These are phyloP conservation scores for Caenorhabditis briggsae DNA, from an alignment of 1,140 invertebrate genomes.

Conservation along the genomic window DNA sequence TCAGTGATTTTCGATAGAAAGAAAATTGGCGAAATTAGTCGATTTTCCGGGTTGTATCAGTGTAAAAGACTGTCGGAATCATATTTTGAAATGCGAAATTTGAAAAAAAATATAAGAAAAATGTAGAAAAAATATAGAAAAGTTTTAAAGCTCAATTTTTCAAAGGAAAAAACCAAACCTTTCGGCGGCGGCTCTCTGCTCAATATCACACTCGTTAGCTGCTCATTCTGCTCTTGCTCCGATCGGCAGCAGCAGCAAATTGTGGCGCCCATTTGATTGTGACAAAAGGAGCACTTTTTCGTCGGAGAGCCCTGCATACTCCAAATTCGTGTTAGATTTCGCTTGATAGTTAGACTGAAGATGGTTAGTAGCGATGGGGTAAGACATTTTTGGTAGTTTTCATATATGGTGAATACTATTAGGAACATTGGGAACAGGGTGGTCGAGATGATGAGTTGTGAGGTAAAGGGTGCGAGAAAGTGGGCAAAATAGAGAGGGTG, in stretches of 20 bases:
- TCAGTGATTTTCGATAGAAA: no score
- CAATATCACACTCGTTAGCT: conserved; percentile 26
- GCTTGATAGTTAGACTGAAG: conserved; percentile 31
- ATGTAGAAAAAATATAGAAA: no score
- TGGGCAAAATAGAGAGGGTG: neutral
- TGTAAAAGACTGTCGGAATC: no score
- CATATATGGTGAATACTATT: conserved; percentile 20
- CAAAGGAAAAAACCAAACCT: conserved; percentile 4
- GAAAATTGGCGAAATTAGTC: no score
- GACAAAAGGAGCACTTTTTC: conserved; percentile 11
- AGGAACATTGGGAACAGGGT: neutral
- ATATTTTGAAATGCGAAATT: no score
- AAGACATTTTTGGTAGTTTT: conserved; percentile 13
- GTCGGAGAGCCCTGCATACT: conserved; percentile 16
- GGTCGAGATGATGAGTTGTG: neutral
- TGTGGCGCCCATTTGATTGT: neutral
- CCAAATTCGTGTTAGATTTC: conserved; percentile 29
- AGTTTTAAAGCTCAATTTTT: no score
- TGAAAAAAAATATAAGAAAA: neutral
- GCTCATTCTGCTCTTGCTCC: neutral
- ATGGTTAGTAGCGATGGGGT: conserved; percentile 14
- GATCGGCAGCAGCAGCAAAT: conserved; percentile 46
- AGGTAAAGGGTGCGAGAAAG: neutral
- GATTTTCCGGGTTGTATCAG: no score
- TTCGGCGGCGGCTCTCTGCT: conserved; percentile 24